Conservation (phyloP, 2,888 invertebrate species). For the Boloria selene region DNA sequence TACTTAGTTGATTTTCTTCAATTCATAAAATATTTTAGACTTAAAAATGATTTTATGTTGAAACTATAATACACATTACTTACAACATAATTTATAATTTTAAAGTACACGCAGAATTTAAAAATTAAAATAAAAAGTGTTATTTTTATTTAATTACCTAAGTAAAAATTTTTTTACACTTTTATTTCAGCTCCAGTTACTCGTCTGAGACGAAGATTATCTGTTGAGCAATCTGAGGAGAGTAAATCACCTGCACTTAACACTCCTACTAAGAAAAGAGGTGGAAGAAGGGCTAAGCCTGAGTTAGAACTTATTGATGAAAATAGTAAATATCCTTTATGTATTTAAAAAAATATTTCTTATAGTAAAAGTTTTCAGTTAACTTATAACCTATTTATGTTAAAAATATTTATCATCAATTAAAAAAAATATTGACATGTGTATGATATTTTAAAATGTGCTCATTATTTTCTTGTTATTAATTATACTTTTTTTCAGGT, state of each 20-base stretch:
- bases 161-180: not conserved
- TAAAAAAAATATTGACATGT: no score
- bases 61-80: no score
- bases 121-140: no score
- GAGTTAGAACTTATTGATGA: constrained; percentile 73
- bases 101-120: no score
- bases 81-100: no score
- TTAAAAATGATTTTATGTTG: no score
- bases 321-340: constrained; percentile 55
- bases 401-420: not conserved
- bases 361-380: not conserved
- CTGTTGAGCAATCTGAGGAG: constrained; percentile 66
- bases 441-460: no score
- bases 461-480: not conserved
- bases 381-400: not conserved
- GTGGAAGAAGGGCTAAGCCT: constrained; percentile 63
- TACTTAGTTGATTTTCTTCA: no score
- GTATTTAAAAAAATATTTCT: not conserved
- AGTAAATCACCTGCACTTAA: constrained; percentile 60
- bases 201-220: constrained; percentile 62
- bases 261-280: constrained; percentile 70
- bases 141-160: no score
- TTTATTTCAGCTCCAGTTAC: constrained; percentile 54
- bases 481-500: constrained; percentile 33
- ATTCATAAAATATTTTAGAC: no score